Base-by-base conservation (phyloP, 2,113 vertebrate genomes). In the Acanthisitta chloris region DNA sequence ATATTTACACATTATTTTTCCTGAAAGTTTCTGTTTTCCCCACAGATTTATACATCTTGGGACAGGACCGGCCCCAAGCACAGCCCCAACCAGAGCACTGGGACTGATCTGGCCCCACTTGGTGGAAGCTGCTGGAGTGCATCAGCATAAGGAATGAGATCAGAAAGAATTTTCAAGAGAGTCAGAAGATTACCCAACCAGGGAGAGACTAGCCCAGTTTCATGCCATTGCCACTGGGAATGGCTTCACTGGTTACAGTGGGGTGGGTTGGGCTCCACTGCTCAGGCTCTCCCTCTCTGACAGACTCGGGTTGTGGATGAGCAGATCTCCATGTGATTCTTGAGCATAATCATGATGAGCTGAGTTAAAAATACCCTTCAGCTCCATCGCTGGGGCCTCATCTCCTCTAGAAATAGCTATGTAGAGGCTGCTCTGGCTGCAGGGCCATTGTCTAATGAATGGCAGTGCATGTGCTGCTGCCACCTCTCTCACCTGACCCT, bases 401-500 rank as follows among this genome's bases (percentile, higher is more conserved):
- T 21, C 40, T 46, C 0, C n/a, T 59, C 79, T 76, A 59, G 19
- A 85, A 95, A 65, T 45, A 89, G 54, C 67, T 10, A 31, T 79
- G 26, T n/a, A 6, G 11, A 17, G 67, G 71, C 81, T 0, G 6
- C 4, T 6, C 23, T 40, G 65, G 49, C 59, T 0, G 3, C 2
- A 1, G 78, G 8, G 52, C 62, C 0, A 2, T 14, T 46, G 69
- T 29, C 52, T 38, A 4, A 49, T 3, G 5, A 0, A n/a, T n/a
- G n/a, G 38, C 36, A 38, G 49, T 14, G 1, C 93, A 28, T 4
- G 8, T 90, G 91, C 80, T 49, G 86, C 89, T 77, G 74, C 40
- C 6, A 0, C 74, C 6, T 61, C 74, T 51, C 29, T 43, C 57
- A 24, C 65, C 74, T 49, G 72, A 12, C 72, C 3, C 8, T 21